Percentiles rank a stretch among this genome's conserved stretches.
phyloP scores from a whole-genome alignment of 2,888 invertebrate genomes.

The Xylophagus ater region DNA sequence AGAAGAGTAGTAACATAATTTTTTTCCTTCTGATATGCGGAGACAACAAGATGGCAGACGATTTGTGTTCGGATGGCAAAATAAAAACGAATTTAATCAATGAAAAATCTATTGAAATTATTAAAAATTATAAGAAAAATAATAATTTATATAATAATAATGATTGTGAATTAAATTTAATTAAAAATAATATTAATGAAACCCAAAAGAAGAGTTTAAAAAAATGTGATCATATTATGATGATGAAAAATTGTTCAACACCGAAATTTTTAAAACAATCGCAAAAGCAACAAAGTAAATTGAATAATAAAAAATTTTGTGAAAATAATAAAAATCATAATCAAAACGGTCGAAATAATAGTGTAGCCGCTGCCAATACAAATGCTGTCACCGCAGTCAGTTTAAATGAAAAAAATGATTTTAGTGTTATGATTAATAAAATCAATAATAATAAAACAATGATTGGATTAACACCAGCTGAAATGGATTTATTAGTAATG shows the following conservation, averaged over 20 bases:
- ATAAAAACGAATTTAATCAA: slow-evolving; percentile 48
- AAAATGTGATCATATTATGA: slow-evolving; percentile 7
- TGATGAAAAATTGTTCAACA: background rate
- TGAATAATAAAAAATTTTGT: too few relatives aligned
- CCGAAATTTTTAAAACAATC: background rate
- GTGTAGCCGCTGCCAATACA: background rate
- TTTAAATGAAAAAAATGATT: background rate
- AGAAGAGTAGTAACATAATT: too few relatives aligned
- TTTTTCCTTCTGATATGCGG: slow-evolving; percentile 11
- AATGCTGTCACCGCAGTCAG: background rate
- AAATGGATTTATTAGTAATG: too few relatives aligned
- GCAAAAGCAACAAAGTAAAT: too few relatives aligned
- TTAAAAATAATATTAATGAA: slow-evolving; percentile 7
- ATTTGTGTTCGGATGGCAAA: slow-evolving; percentile 51
- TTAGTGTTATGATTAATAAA: background rate
- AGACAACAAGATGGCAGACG: slow-evolving; percentile 65
- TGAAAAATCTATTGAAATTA: slow-evolving; percentile 24
- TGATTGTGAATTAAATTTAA: background rate
- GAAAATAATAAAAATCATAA: background rate
- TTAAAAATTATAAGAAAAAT: background rate
- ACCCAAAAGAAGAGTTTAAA: slow-evolving; percentile 10
- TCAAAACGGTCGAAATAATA: background rate
- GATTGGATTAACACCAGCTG: too few relatives aligned
- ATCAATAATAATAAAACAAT: background rate
- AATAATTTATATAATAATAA: background rate